Evolutionary conservation across 2,113 vertebrate genomes (phyloP).

Genomic region (Carettochelys insculpta): DNA sequence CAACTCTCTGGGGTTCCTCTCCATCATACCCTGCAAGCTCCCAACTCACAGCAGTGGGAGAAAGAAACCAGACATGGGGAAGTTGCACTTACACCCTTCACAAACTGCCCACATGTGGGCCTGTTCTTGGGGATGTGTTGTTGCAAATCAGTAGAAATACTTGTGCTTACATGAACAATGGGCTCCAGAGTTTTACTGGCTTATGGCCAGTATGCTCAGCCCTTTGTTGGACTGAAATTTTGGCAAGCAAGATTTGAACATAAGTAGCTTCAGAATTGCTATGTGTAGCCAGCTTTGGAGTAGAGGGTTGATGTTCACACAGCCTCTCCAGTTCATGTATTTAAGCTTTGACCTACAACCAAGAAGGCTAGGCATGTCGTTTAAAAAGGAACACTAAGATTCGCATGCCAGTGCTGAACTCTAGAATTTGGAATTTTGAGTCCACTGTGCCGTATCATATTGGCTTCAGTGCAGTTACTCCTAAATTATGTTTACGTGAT

Average conservation of each 20-base stretch:
- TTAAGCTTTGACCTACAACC: background rate
- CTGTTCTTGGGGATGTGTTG: background rate
- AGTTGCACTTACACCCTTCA: too few relatives aligned
- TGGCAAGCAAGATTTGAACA: background rate
- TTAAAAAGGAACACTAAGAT: background rate
- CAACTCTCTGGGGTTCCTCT: too few relatives aligned
- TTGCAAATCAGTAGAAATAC: background rate
- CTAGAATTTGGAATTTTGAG: background rate
- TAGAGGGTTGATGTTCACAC: background rate
- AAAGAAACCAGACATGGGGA: too few relatives aligned
- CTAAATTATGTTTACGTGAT: background rate
- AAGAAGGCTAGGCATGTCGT: background rate
- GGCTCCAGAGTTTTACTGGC: background rate
- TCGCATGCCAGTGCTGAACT: background rate
- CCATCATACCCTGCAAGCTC: too few relatives aligned
- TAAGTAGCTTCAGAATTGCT: background rate
- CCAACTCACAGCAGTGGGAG: too few relatives aligned
- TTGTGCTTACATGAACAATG: background rate
- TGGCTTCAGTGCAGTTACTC: background rate
- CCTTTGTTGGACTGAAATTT: background rate
- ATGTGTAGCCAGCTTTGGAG: background rate
- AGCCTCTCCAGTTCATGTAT: background rate
- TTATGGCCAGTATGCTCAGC: background rate
- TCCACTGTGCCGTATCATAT: background rate
- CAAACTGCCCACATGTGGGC: too few relatives aligned